These are phyloP conservation scores for Thalassophryne amazonica DNA, from an alignment of 2,797 vertebrate species.

Conservation along the genomic window DNA sequence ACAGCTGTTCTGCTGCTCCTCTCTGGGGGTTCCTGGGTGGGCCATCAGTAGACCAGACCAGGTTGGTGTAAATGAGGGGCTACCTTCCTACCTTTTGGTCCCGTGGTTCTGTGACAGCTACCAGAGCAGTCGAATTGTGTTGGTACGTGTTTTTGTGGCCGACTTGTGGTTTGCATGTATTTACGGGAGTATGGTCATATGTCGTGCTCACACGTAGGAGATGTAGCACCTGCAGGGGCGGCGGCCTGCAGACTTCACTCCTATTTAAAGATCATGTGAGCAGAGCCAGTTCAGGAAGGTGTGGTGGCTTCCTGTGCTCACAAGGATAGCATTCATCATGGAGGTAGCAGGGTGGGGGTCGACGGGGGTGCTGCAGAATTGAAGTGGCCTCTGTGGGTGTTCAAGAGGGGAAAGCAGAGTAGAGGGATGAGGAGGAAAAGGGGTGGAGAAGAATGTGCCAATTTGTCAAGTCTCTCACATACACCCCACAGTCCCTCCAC, in stretches of 20 bases:
- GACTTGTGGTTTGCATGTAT: slow-evolving; percentile 35
- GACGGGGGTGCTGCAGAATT: slow-evolving; percentile 24
- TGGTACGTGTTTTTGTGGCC: slow-evolving; percentile 41
- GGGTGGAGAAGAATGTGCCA: slow-evolving; percentile 40
- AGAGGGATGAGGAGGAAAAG: neutral
- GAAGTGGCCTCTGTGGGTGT: slow-evolving; percentile 28
- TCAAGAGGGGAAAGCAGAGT: slow-evolving; percentile 1
- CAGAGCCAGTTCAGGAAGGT: neutral
- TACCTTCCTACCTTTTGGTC: slow-evolving; percentile 43
- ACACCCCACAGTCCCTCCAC: neutral
- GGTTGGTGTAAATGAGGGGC: slow-evolving; percentile 41
- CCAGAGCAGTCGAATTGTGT: slow-evolving; percentile 36
- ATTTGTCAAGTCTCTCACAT: slow-evolving; percentile 38
- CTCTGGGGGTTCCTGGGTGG: slow-evolving; percentile 47
- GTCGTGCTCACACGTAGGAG: slow-evolving; percentile 13
- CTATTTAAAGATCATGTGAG: slow-evolving; percentile 44
- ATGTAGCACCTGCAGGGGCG: slow-evolving; percentile 54
- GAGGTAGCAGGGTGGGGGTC: slow-evolving; percentile 4
- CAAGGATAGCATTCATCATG: slow-evolving; percentile 64
- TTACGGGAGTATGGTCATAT: slow-evolving; percentile 30
- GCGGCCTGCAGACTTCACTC: slow-evolving; percentile 41
- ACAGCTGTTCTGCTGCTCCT: slow-evolving; percentile 40
- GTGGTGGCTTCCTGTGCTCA: slow-evolving; percentile 43
- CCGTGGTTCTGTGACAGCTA: slow-evolving; percentile 46
- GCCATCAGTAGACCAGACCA: slow-evolving; percentile 5